Evolutionary conservation across 37 sponge, comb jelly and placozoan species (phyloP).

Genomic region (Tethya wilhelma): DNA sequence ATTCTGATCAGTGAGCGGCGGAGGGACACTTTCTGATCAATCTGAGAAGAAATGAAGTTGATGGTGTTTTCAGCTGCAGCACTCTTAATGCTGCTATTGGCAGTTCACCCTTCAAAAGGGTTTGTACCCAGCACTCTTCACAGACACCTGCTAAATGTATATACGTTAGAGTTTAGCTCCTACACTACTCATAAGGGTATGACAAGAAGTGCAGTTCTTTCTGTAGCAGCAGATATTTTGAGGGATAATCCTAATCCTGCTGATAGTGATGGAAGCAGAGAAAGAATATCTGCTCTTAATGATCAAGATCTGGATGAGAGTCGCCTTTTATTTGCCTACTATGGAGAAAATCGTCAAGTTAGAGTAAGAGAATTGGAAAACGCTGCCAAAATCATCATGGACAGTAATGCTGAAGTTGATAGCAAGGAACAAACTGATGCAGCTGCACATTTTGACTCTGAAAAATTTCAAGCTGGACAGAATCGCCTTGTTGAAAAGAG

Average conservation of each 20-base stretch:
- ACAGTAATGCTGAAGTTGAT: constrained; percentile 44
- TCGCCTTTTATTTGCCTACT: constrained; percentile 36
- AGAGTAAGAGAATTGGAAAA: neutral
- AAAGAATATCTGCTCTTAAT: constrained; percentile 13
- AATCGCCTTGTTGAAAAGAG: constrained; percentile 18
- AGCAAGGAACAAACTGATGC: neutral
- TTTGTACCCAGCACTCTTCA: too few relatives aligned
- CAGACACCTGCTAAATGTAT: too few relatives aligned
- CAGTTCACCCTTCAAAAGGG: too few relatives aligned
- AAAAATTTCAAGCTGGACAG: constrained; percentile 45
- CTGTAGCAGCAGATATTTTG: constrained; percentile 27
- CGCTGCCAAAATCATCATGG: constrained; percentile 29
- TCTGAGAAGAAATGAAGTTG: too few relatives aligned
- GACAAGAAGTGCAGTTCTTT: constrained; percentile 27
- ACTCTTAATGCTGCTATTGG: too few relatives aligned
- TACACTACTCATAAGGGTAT: constrained; percentile 42
- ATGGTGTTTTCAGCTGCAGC: too few relatives aligned
- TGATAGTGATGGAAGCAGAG: constrained; percentile 1
- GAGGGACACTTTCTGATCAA: too few relatives aligned
- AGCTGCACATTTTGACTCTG: constrained; percentile 49
- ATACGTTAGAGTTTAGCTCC: too few relatives aligned
- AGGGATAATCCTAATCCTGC: constrained; percentile 38
- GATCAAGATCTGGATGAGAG: neutral
- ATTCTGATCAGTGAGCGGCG: too few relatives aligned
- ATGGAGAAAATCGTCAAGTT: neutral